Evolutionary conservation across 2,888 invertebrate species (phyloP).

Genomic region (Dryadula phaetusa): DNA sequence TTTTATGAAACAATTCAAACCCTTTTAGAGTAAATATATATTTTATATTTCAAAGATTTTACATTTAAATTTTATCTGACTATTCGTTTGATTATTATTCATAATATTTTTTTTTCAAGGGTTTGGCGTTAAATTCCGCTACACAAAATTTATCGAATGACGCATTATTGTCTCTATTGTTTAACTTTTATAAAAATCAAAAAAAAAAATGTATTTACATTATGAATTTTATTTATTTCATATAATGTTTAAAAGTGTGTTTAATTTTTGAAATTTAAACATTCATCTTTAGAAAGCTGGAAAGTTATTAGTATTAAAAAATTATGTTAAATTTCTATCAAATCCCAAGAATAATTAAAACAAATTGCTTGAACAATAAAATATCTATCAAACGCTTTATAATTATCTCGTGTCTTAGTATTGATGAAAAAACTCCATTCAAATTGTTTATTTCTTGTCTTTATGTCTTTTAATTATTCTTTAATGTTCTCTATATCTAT

Average conservation of each 20-base stretch:
- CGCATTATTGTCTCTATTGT: no score
- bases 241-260: no score
- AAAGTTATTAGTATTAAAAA: not conserved
- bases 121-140: no score
- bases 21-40: no score
- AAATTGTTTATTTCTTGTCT: constrained; percentile 37
- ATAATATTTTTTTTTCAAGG: not conserved
- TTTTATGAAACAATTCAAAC: not conserved
- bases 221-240: no score
- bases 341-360: not conserved
- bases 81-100: not conserved
- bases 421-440: constrained; percentile 41
- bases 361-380: constrained; percentile 15
- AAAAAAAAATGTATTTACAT: no score
- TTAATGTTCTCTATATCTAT: constrained; percentile 8
- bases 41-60: not conserved
- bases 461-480: constrained; percentile 33
- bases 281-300: no score
- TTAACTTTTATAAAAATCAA: no score
- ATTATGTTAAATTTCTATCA: not conserved
- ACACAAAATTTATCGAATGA: no score
- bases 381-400: constrained; percentile 27
- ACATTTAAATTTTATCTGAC: not conserved
- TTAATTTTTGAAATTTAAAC: no score
- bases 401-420: constrained; percentile 32